These are phyloP conservation scores for Ferdinandea cuprea DNA, from an alignment of 2,888 invertebrate species.

Conservation along the genomic window DNA sequence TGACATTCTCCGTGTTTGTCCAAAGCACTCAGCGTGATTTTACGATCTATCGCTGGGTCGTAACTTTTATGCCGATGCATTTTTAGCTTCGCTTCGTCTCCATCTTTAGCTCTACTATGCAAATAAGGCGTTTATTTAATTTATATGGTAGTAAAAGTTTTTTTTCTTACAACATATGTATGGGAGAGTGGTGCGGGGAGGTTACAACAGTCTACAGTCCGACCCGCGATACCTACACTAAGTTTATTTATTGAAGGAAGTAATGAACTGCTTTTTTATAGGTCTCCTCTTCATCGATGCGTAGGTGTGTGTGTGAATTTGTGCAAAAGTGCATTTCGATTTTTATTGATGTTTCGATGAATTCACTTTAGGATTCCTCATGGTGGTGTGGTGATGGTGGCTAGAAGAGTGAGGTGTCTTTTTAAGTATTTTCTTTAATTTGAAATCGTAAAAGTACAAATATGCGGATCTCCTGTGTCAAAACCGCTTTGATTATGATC, in stretches of 20 bases:
- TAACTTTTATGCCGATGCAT: slow-evolving; percentile 63
- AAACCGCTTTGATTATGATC: slow-evolving; percentile 60
- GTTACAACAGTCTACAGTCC: slow-evolving; percentile 12
- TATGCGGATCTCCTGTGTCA: slow-evolving; percentile 74
- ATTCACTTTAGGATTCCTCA: slow-evolving; percentile 55
- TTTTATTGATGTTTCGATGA: slow-evolving; percentile 62
- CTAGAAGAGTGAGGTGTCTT: slow-evolving; percentile 42
- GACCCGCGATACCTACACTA: slow-evolving; percentile 5
- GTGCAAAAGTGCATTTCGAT: slow-evolving; percentile 68
- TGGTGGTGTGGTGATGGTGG: too few species aligned
- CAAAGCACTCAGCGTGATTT: slow-evolving; percentile 69
- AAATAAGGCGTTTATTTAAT: slow-evolving; percentile 74
- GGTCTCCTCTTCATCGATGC: slow-evolving; percentile 7
- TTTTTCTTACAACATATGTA: not conserved
- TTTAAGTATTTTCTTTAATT: slow-evolving; percentile 73
- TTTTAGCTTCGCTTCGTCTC: slow-evolving; percentile 3
- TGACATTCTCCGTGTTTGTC: slow-evolving; percentile 57
- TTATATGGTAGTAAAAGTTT: slow-evolving; percentile 64
- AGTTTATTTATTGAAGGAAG: slow-evolving; percentile 71
- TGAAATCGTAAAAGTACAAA: slow-evolving; percentile 69
- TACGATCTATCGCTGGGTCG: slow-evolving; percentile 67
- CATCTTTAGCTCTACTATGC: slow-evolving; percentile 48
- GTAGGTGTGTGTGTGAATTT: slow-evolving; percentile 9
- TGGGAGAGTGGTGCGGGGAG: not conserved
- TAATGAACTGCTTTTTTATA: slow-evolving; percentile 68